A percentile compares a stretch with the other conserved stretches of the same genome.
phyloP scores from a whole-genome alignment of 2,888 invertebrate genomes.

The Caenorhabditis wallacei region DNA sequence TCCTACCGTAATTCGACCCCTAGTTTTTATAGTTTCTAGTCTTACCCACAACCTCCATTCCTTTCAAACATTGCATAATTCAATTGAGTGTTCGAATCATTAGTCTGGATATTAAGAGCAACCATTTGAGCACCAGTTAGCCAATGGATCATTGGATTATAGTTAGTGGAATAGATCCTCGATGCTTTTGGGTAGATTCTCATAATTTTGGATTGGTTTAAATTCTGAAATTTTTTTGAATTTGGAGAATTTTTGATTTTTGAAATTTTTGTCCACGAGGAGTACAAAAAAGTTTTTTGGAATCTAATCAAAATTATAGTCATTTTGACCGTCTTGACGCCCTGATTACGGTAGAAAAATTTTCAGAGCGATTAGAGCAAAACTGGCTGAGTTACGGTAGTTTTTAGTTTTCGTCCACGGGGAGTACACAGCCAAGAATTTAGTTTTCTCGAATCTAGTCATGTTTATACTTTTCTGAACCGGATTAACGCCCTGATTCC shows the following conservation, averaged over 20 bases:
- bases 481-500: no score
- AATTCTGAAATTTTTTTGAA: constrained; percentile 61
- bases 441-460: no score
- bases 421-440: no score
- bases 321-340: neutral
- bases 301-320: no score
- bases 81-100: constrained; percentile 91
- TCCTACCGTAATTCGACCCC: neutral
- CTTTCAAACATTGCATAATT: constrained; percentile 95
- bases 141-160: constrained; percentile 88
- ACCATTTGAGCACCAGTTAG: constrained; percentile 94
- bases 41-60: constrained; percentile 85
- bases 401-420: no score
- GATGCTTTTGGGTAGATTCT: constrained; percentile 66
- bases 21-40: neutral
- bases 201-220: constrained; percentile 56
- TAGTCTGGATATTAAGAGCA: constrained; percentile 87
- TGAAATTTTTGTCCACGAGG: no score
- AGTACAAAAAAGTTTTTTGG: no score
- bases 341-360: neutral
- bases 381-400: no score
- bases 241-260: no score
- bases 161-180: constrained; percentile 68
- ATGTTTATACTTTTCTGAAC: no score
- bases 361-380: neutral